A percentile compares a stretch with the other conserved stretches of the same genome.
These are phyloP conservation scores for Clarias laeviceps DNA, from an alignment of 2,797 vertebrate genomes.

Conservation along the genomic window DNA sequence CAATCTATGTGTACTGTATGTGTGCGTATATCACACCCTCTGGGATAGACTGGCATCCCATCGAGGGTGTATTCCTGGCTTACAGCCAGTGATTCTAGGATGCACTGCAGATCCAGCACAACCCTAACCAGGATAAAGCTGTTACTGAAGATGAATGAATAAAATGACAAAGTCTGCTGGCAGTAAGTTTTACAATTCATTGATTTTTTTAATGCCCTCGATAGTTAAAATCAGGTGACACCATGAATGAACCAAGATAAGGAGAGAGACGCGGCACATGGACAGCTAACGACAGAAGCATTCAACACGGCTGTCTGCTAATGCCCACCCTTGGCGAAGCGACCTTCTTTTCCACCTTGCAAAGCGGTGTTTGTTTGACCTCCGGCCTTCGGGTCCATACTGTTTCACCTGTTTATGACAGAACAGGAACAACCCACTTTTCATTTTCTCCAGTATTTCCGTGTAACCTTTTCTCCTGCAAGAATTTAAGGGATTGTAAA, in stretches of 20 bases:
- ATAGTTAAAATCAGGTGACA: not conserved
- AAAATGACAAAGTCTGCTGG: not conserved
- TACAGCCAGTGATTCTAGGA: not conserved
- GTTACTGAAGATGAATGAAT: not conserved
- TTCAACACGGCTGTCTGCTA: slow-evolving; percentile 51
- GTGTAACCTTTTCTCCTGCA: slow-evolving; percentile 11
- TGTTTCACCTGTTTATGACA: not conserved
- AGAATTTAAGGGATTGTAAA: not conserved
- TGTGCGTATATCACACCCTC: not conserved
- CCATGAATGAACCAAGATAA: slow-evolving; percentile 37
- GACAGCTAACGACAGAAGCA: slow-evolving; percentile 16
- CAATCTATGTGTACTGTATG: not conserved
- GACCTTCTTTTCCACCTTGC: slow-evolving; percentile 34
- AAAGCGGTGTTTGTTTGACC: slow-evolving; percentile 54
- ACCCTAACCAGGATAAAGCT: not conserved
- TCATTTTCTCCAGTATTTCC: not conserved
- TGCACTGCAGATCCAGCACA: not conserved
- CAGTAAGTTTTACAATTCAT: not conserved
- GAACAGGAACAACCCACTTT: not conserved
- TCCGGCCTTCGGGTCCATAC: not conserved
- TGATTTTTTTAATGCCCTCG: not conserved
- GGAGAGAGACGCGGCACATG: not conserved
- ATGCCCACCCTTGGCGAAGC: slow-evolving; percentile 58
- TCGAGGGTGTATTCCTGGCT: not conserved
- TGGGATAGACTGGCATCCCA: not conserved